Evolutionary conservation across 1,140 invertebrate genomes (phyloP).

Genomic region (Belonocnema kinseyi): DNA sequence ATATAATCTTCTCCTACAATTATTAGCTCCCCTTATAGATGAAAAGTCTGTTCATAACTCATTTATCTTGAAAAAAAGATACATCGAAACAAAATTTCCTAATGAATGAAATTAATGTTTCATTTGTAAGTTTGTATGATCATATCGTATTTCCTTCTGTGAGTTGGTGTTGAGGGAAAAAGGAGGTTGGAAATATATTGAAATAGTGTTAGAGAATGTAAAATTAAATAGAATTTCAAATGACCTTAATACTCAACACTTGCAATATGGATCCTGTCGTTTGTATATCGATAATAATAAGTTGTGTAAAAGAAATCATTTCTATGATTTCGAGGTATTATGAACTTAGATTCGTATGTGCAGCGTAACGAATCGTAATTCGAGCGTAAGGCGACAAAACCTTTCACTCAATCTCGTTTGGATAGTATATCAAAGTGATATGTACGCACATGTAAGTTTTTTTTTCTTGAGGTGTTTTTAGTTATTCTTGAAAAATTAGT

Average conservation of each 20-base stretch:
- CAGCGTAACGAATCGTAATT: slow-evolving; percentile 18
- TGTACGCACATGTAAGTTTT: neutral
- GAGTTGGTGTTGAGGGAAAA: neutral
- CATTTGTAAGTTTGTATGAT: neutral
- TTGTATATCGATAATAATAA: slow-evolving; percentile 21
- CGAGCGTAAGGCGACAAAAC: slow-evolving; percentile 23
- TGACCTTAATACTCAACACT: slow-evolving; percentile 24
- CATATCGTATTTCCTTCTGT: neutral
- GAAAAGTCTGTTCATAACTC: neutral
- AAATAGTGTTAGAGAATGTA: slow-evolving; percentile 13
- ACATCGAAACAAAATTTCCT: neutral
- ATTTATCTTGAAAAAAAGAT: neutral
- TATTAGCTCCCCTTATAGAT: slow-evolving; percentile 1
- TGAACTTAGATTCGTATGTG: slow-evolving; percentile 3
- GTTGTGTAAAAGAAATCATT: slow-evolving; percentile 14
- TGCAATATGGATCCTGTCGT: neutral
- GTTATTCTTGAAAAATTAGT: too few relatives aligned
- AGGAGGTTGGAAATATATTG: neutral
- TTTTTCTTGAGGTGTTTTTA: too few relatives aligned
- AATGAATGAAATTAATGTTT: slow-evolving; percentile 7
- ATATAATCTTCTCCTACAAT: neutral
- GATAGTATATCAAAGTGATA: slow-evolving; percentile 9
- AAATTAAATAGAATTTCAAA: slow-evolving; percentile 23
- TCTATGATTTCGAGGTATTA: slow-evolving; percentile 19
- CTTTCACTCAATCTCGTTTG: slow-evolving; percentile 9